Base-by-base conservation (phyloP, 2,797 vertebrate genomes). In the Neopelma chrysocephalum region DNA sequence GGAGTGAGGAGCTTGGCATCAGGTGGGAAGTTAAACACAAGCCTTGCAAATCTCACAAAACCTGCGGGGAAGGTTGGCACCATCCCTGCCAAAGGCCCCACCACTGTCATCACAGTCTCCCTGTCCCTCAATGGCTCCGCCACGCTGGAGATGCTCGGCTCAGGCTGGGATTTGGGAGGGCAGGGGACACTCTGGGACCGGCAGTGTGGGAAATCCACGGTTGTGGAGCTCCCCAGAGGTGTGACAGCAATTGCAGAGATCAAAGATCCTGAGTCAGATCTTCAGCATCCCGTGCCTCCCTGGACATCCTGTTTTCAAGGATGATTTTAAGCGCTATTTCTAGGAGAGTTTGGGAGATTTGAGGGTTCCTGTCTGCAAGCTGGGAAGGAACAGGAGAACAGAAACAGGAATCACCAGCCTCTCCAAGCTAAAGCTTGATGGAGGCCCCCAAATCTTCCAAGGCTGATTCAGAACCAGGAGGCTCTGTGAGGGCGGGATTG, bases 61-160 rank as follows among this genome's bases (percentile, higher is more conserved):
- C 72, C 54, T 27, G 54, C 54, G 36, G n/a, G 75, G 36, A 61
- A 11, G 53, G 47, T 27, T 4, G 31, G 87, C 58, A 21, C 47
- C 3, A 4, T 57, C 87, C 65, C 73, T n/a, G 34, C 68, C 91
- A 42, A 36, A 16, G 75, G 36, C 5, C 18, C 43, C 43, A 40
- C 38, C 38, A 40, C 38, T 40, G 38, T 40, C 38, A 40, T 13
- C 38, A 40, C 38, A 40, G 29, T 22, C 16, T 16, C 32, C 0
- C 1, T 20, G 71, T 12, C 60, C 65, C 60, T 15, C 22, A 2
- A 2, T 1, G 6, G 23, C 45, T 51, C 21, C 0, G 4, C 2
- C 21, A 14, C 12, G 68, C 64, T 27, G 3, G 3, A 31, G 32
- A 11, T 11, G 56, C 66, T 47, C 2, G 1, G 48, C 48, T n/a